Evolutionary conservation across 2,797 vertebrate genomes (phyloP), one percentile per base, ranked within the genome.

Genomic region (Ctenosaura bakeri): DNA sequence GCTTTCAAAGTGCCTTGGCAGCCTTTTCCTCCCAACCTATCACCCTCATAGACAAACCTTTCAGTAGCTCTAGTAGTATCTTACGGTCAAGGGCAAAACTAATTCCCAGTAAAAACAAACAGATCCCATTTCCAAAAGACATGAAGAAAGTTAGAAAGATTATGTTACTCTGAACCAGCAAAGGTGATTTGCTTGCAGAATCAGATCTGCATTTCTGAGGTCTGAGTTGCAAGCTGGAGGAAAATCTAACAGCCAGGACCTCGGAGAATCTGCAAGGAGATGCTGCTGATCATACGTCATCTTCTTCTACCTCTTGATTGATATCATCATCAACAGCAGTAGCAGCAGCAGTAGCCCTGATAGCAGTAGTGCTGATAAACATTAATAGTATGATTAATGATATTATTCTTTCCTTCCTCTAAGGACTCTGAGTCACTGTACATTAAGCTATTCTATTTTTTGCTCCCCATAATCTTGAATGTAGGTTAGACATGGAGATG

Each of bases 31-130:
- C 92, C 89, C 88, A 90, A 73, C 18, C 0, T 42, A 93, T 88
- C 83, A 52, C 79, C 86, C 62, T 77, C 90, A 94, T 59, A 94
- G 94, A 90, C 93, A 76, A 0, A 84, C 92, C 91, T 76, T 88
- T 94, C 93, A 93, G 91, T 18, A 93, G 90, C 90, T 91, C 13
- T 0, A 88, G 93, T 84, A 80, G 59, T 52, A 46, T 91, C 87
- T 86, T 32, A 50, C 87, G 16, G 86, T 94, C 88, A 92, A 92
- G 88, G 94, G 83, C 78, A 69, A 90, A 91, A 88, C 46, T 85
- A 95, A 94, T 93, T 92, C 83, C 66, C 81, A 3, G 3, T 12
- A 90, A 93, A 96, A 96, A 94, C 92, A 96, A 96, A 95, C 91
- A 76, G 90, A 92, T 83, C 84, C 32, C 82, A 59, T 93, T 95